These are phyloP conservation scores for Verasper variegatus DNA, from an alignment of 2,113 vertebrate species.

Conservation along the genomic window DNA sequence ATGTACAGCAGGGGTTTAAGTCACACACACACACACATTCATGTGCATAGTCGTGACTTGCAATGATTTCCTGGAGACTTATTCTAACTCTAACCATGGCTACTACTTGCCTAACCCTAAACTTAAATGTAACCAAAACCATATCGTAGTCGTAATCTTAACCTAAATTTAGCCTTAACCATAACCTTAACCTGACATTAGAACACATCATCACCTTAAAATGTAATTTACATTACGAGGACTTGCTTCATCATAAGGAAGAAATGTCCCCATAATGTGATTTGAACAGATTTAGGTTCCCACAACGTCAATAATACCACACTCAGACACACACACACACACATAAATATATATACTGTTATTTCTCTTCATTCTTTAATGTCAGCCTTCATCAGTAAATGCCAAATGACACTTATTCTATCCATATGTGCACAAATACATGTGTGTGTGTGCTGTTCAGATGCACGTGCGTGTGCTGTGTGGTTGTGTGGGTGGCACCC, in stretches of 20 bases:
- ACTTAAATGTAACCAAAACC: neutral
- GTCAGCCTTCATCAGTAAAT: conserved; percentile 15
- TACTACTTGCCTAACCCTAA: neutral
- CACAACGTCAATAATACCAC: too few relatives aligned
- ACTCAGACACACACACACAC: too few relatives aligned
- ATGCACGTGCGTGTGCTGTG: neutral
- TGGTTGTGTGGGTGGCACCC: conserved; percentile 46
- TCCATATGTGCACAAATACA: neutral
- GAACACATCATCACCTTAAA: too few relatives aligned
- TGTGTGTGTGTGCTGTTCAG: neutral
- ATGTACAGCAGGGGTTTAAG: conserved; percentile 27
- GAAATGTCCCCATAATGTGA: too few relatives aligned
- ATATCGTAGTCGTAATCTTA: neutral
- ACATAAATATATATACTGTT: too few relatives aligned
- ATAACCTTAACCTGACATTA: neutral
- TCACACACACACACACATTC: too few relatives aligned
- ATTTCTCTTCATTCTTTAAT: neutral
- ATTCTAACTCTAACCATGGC: neutral
- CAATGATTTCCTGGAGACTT: neutral
- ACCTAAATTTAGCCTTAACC: neutral
- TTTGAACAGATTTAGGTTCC: too few relatives aligned
- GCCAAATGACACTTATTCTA: conserved; percentile 23
- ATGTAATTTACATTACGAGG: too few relatives aligned
- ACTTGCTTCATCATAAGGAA: too few relatives aligned
- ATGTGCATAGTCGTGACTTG: too few relatives aligned